Evolutionary conservation across 2,888 invertebrate species (phyloP).

Genomic region (Leptopilina syphax): DNA sequence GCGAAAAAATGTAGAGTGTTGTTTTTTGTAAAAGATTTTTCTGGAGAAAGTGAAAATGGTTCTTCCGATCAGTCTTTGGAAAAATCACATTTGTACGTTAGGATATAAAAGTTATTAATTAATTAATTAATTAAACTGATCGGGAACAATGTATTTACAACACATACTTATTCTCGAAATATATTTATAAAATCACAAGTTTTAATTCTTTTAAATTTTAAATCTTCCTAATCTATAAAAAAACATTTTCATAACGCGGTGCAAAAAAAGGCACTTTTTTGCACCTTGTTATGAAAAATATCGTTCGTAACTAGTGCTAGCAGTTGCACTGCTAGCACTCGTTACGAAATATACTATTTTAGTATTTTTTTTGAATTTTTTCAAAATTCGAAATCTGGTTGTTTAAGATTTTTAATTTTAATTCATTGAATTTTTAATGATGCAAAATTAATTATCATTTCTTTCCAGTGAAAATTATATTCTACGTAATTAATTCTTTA

Average conservation of each 20-base stretch:
- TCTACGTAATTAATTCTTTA: too few relatives aligned
- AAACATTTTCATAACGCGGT: too few relatives aligned
- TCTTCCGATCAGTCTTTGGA: slow-evolving; percentile 18
- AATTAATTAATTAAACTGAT: slow-evolving; percentile 15
- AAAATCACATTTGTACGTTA: slow-evolving; percentile 31
- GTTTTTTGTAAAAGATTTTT: slow-evolving; percentile 19
- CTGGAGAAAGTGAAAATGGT: slow-evolving; percentile 7
- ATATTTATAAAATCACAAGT: slow-evolving; percentile 31
- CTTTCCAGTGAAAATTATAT: too few relatives aligned
- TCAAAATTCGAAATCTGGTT: too few relatives aligned
- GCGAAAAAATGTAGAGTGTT: neutral
- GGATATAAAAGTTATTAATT: neutral
- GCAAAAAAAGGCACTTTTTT: too few relatives aligned
- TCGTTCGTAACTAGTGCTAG: too few relatives aligned
- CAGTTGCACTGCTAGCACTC: too few relatives aligned
- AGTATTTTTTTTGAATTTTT: neutral
- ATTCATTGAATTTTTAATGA: too few relatives aligned
- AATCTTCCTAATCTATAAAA: neutral
- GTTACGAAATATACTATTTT: too few relatives aligned
- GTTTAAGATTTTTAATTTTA: too few relatives aligned
- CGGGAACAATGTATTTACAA: slow-evolving; percentile 38
- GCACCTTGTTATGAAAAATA: too few relatives aligned
- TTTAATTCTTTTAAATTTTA: neutral
- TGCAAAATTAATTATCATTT: too few relatives aligned
- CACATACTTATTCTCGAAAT: slow-evolving; percentile 31